Percentiles rank a stretch among this genome's conserved stretches.
Evolutionary conservation across 2,113 vertebrate species (phyloP).

Genomic region (Melanotaenia duboulayi): DNA sequence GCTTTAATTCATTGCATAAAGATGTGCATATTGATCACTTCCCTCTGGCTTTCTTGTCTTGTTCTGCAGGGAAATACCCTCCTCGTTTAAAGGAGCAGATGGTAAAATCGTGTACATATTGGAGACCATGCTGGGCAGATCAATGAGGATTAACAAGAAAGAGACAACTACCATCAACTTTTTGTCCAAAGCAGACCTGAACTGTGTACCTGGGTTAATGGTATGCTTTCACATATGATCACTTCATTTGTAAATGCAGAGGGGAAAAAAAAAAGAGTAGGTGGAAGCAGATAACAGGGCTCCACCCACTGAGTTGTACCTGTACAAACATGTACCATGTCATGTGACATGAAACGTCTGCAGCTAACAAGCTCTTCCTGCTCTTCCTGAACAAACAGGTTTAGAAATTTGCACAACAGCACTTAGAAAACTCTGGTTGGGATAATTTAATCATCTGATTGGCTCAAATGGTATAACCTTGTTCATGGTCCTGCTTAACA

Average conservation of each 20-base stretch:
- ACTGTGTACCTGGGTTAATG: conserved; percentile 43
- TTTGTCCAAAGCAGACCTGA: conserved; percentile 32
- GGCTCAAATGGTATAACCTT: too few species aligned
- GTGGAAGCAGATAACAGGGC: neutral
- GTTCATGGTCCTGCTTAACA: too few species aligned
- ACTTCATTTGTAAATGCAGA: neutral
- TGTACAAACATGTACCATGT: neutral
- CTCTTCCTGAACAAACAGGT: neutral
- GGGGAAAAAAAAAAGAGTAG: neutral
- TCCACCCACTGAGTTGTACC: neutral
- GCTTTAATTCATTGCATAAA: neutral
- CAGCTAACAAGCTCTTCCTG: neutral
- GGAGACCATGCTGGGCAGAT: conserved; percentile 71
- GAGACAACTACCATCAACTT: conserved; percentile 63
- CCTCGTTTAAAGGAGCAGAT: conserved; percentile 56
- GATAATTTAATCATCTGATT: too few species aligned
- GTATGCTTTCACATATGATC: conserved; percentile 41
- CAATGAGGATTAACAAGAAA: conserved; percentile 68
- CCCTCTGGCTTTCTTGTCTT: neutral
- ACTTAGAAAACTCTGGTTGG: too few species aligned
- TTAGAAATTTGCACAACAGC: neutral
- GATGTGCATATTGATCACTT: neutral
- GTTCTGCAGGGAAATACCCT: conserved; percentile 68
- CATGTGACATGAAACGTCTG: neutral
- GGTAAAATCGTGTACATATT: conserved; percentile 77